phyloP scores from a whole-genome alignment of 2,113 vertebrate genomes.

The rat (Rattus norvegicus) region DNA sequence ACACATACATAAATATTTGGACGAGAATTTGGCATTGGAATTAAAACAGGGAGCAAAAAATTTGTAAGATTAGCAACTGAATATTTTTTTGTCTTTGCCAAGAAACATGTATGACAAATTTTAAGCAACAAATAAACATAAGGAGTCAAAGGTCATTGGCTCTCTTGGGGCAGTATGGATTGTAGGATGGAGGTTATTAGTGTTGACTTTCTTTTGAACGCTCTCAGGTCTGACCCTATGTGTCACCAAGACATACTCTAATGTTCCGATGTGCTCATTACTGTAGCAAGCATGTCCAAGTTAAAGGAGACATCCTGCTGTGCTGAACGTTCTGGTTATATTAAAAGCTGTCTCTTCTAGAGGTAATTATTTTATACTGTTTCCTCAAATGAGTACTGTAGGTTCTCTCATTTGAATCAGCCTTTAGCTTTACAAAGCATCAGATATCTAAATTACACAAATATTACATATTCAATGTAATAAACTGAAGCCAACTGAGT shows the following conservation, averaged over 20 bases:
- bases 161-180: background rate
- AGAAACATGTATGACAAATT: background rate
- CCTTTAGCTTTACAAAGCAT: background rate
- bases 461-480: background rate
- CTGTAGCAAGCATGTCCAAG: conserved; percentile 40
- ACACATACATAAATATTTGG: background rate
- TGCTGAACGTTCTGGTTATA: conserved; percentile 47
- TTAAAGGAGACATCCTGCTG: conserved; percentile 67
- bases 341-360: conserved; percentile 37
- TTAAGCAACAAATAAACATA: conserved; percentile 48
- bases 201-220: conserved; percentile 15
- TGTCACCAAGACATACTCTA: conserved; percentile 51
- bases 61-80: background rate
- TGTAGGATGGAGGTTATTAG: conserved; percentile 16
- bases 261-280: conserved; percentile 69
- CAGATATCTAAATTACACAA: background rate
- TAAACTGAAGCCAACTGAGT: background rate
- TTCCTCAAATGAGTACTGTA: conserved; percentile 27
- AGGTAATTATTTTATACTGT: conserved; percentile 66
- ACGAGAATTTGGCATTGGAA: conserved; percentile 37
- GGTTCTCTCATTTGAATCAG: background rate
- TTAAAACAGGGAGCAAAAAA: background rate
- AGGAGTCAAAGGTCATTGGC: background rate
- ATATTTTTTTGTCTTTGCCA: conserved; percentile 3
- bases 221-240: conserved; percentile 38